Evolutionary conservation across 2,888 invertebrate genomes (phyloP).

Genomic region (Serrognathus titanus): DNA sequence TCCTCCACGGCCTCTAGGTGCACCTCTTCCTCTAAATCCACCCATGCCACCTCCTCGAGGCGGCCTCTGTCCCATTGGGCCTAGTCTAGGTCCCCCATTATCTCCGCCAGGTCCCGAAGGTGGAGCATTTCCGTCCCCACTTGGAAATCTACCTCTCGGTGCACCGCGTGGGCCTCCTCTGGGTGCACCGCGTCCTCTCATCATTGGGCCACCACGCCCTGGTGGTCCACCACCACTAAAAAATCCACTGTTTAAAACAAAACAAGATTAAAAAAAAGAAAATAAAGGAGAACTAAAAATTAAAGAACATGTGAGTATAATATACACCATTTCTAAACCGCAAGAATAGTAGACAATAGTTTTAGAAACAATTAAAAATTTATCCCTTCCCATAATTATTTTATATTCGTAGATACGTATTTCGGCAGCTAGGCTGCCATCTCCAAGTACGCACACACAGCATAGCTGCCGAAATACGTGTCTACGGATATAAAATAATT

Average conservation of each 20-base stretch:
- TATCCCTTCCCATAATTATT: no score
- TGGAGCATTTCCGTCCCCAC: constrained; percentile 9
- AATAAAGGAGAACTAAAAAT: no score
- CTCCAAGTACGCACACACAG: no score
- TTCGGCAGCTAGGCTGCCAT: no score
- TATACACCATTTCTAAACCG: no score
- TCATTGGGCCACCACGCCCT: constrained; percentile 16
- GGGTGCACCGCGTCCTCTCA: constrained; percentile 18
- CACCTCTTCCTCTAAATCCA: constrained; percentile 18
- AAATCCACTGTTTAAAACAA: neutral
- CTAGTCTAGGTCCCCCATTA: constrained; percentile 14
- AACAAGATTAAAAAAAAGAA: neutral
- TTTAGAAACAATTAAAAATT: no score
- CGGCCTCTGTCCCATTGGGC: constrained; percentile 16
- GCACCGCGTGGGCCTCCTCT: constrained; percentile 14
- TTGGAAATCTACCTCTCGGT: constrained; percentile 12
- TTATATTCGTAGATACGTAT: no score
- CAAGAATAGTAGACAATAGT: no score
- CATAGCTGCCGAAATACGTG: no score
- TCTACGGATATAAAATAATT: no score
- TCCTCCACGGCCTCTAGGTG: constrained; percentile 17
- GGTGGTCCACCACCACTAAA: constrained; percentile 15
- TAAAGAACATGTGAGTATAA: no score
- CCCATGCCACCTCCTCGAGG: constrained; percentile 14
- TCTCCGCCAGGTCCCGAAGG: constrained; percentile 18